Percentiles rank a stretch among this genome's conserved stretches.
Conservation (phyloP, 2,888 invertebrate species). For the Plagiodera versicolora region DNA sequence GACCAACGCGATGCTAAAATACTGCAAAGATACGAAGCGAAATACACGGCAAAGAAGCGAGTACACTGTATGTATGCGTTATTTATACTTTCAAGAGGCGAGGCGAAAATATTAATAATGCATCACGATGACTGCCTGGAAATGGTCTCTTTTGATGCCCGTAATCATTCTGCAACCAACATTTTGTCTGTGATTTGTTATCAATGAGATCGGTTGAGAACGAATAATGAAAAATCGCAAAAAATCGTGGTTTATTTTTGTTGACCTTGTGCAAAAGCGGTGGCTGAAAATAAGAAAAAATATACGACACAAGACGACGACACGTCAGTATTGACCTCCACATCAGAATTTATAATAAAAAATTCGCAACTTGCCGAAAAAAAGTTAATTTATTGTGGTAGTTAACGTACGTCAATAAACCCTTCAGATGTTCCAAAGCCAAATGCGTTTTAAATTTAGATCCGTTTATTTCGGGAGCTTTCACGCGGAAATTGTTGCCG, state of each 20-base stretch:
- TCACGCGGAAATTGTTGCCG: slow-evolving; percentile 25
- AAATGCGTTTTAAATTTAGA: slow-evolving; percentile 26
- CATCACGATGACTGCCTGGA: too few relatives aligned
- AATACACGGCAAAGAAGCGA: neutral
- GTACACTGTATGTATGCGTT: too few relatives aligned
- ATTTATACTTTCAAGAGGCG: neutral
- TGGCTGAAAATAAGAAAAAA: too few relatives aligned
- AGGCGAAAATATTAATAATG: neutral
- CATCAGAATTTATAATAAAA: neutral
- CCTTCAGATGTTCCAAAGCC: slow-evolving; percentile 22
- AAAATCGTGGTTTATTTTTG: too few relatives aligned
- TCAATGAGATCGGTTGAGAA: too few relatives aligned
- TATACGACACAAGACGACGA: too few relatives aligned
- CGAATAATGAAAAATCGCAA: too few relatives aligned
- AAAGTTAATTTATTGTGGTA: neutral
- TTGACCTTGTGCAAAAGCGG: too few relatives aligned
- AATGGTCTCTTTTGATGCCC: too few relatives aligned
- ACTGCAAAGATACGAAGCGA: neutral
- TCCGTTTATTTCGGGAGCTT: slow-evolving; percentile 18
- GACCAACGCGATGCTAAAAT: too few relatives aligned
- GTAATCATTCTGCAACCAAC: too few relatives aligned
- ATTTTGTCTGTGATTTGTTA: too few relatives aligned
- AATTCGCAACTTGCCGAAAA: neutral
- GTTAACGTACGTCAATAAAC: slow-evolving; percentile 26
- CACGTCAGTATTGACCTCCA: neutral